A percentile compares a stretch with the other conserved stretches of the same genome.
Evolutionary conservation across 2,113 vertebrate species (phyloP).

Genomic region (Pholis gunnellus): DNA sequence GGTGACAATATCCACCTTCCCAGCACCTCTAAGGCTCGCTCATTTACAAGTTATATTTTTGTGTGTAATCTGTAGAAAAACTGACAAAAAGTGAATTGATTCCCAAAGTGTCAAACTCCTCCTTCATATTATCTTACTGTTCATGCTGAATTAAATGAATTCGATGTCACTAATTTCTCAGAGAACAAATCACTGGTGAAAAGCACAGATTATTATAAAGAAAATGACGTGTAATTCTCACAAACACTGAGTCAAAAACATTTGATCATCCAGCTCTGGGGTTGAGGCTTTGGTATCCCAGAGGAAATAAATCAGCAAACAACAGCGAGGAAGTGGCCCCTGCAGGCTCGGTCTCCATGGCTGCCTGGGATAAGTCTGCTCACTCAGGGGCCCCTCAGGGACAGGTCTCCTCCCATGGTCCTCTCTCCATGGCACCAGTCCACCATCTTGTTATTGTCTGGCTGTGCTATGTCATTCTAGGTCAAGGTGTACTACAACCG

Average conservation of each 20-base stretch:
- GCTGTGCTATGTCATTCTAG: slow-evolving; percentile 68
- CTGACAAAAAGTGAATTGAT: not conserved
- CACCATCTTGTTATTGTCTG: slow-evolving; percentile 77
- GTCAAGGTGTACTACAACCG: slow-evolving; percentile 30
- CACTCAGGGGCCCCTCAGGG: slow-evolving; percentile 61
- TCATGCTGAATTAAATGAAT: slow-evolving; percentile 1
- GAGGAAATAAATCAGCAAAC: slow-evolving; percentile 60
- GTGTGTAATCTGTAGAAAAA: not conserved
- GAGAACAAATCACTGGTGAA: not conserved
- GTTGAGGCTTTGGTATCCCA: slow-evolving; percentile 39
- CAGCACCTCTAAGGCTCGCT: not conserved
- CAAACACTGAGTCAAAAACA: not conserved
- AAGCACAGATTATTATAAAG: not conserved
- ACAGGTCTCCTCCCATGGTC: slow-evolving; percentile 64
- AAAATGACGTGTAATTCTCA: not conserved
- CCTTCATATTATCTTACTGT: not conserved
- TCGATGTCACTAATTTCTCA: not conserved
- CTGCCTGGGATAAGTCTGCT: slow-evolving; percentile 56
- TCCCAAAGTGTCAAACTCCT: not conserved
- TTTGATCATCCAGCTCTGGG: slow-evolving; percentile 3
- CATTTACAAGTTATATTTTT: not conserved
- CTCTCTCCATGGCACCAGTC: slow-evolving; percentile 71
- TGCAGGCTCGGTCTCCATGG: slow-evolving; percentile 67
- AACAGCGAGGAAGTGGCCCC: slow-evolving; percentile 51
- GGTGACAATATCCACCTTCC: not conserved